These are phyloP conservation scores for Hirudinaria manillensis DNA, from an alignment of 2,888 invertebrate species.

Conservation along the genomic window DNA sequence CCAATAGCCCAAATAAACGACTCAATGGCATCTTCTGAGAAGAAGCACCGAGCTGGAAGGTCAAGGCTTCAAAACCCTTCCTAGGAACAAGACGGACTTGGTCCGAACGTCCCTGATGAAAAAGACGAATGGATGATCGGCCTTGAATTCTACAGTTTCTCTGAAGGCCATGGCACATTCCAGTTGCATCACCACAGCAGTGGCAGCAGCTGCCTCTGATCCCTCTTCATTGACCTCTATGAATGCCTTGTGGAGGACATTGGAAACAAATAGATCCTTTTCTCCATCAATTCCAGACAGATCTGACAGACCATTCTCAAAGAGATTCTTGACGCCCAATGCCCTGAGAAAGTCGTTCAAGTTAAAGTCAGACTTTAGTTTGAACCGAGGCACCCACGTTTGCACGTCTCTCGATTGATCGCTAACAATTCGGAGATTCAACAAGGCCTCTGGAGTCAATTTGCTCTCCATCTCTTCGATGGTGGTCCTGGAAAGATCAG, in stretches of 20 bases:
- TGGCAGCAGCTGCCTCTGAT: constrained; percentile 45
- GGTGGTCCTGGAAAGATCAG: constrained; percentile 26
- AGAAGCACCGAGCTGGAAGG: background rate
- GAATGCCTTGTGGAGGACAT: constrained; percentile 50
- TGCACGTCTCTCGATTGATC: constrained; percentile 26
- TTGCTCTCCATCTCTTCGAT: constrained; percentile 30
- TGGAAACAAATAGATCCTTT: constrained; percentile 43
- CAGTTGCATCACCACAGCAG: constrained; percentile 35
- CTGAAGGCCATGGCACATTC: background rate
- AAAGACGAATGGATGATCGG: constrained; percentile 40
- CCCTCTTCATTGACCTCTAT: constrained; percentile 46
- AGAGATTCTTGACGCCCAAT: constrained; percentile 39
- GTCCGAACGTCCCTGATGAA: constrained; percentile 36
- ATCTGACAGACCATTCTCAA: constrained; percentile 44
- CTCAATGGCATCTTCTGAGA: too few relatives aligned
- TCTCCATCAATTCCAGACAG: constrained; percentile 45
- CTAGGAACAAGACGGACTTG: constrained; percentile 38
- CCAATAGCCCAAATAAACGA: too few relatives aligned
- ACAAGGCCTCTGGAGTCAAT: constrained; percentile 26
- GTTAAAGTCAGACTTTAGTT: constrained; percentile 36
- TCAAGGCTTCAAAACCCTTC: constrained; percentile 31
- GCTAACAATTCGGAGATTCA: constrained; percentile 10
- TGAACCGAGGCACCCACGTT: constrained; percentile 39
- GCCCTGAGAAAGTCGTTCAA: constrained; percentile 33
- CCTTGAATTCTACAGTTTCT: constrained; percentile 11